phyloP scores from a whole-genome alignment of 2,113 vertebrate species.

The Gnathonemus longibarbis region DNA sequence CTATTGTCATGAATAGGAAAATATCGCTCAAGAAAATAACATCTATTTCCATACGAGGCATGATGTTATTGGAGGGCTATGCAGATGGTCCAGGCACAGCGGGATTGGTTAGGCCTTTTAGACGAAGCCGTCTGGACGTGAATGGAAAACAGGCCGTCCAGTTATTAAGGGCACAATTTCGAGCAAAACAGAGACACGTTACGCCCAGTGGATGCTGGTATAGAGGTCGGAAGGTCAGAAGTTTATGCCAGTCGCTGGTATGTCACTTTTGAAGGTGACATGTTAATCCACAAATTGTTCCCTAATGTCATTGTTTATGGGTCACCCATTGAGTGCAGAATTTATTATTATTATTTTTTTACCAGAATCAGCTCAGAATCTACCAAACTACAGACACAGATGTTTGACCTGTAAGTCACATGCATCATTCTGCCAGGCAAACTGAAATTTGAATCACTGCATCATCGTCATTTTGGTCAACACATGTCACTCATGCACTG shows the following conservation, averaged over 20 bases:
- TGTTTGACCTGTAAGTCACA: not conserved
- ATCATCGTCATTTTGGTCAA: not conserved
- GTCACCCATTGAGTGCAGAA: not conserved
- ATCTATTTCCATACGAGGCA: conserved; percentile 66
- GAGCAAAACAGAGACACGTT: not conserved
- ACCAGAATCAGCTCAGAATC: not conserved
- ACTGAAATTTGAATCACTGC: not conserved
- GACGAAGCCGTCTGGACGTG: conserved; percentile 42
- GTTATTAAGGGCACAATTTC: not conserved
- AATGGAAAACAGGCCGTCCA: not conserved
- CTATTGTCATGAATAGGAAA: conserved; percentile 75
- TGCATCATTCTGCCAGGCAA: not conserved
- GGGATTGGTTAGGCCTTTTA: conserved; percentile 39
- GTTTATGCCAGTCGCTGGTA: not conserved
- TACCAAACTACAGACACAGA: not conserved
- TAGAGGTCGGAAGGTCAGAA: not conserved
- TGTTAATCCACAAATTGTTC: not conserved
- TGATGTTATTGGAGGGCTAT: conserved; percentile 49
- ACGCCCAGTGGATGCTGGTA: not conserved
- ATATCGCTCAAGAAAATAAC: conserved; percentile 61
- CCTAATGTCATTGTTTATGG: not conserved
- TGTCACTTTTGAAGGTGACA: not conserved
- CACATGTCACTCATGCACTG: not conserved
- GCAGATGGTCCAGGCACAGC: conserved; percentile 32
- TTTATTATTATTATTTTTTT: not conserved